Conservation (phyloP, 1,140 invertebrate species). For the Caenorhabditis briggsae region DNA sequence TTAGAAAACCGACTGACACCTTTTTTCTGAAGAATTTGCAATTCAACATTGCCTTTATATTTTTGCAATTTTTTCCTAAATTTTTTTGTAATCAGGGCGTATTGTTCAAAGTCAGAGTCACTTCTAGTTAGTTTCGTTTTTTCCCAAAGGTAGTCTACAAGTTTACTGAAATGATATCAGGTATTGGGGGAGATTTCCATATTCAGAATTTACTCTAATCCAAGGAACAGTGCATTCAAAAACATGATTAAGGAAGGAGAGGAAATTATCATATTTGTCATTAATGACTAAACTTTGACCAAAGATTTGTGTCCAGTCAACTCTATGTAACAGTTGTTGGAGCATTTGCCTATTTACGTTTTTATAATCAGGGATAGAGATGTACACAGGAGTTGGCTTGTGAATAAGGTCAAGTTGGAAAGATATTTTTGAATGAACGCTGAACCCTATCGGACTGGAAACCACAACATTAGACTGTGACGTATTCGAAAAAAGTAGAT, state of each 20-base stretch:
- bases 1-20: neutral
- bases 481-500: neutral
- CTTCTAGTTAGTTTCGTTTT: neutral
- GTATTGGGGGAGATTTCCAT: neutral
- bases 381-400: neutral
- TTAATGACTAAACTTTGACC: neutral
- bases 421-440: neutral
- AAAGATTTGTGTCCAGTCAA: neutral
- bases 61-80: neutral
- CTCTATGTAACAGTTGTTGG: neutral
- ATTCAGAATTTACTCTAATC: neutral
- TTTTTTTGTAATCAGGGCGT: neutral
- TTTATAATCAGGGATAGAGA: neutral
- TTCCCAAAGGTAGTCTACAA: neutral
- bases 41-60: neutral
- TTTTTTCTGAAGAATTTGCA: neutral
- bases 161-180: neutral
- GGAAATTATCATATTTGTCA: neutral
- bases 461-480: neutral
- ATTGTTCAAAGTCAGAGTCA: neutral
- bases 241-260: neutral
- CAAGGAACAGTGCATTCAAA: neutral
- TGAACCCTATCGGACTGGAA: neutral
- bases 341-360: neutral
- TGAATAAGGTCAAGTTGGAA: neutral